Base-by-base conservation (phyloP, 2,888 invertebrate species). In the Dromius quadrimaculatus region DNA sequence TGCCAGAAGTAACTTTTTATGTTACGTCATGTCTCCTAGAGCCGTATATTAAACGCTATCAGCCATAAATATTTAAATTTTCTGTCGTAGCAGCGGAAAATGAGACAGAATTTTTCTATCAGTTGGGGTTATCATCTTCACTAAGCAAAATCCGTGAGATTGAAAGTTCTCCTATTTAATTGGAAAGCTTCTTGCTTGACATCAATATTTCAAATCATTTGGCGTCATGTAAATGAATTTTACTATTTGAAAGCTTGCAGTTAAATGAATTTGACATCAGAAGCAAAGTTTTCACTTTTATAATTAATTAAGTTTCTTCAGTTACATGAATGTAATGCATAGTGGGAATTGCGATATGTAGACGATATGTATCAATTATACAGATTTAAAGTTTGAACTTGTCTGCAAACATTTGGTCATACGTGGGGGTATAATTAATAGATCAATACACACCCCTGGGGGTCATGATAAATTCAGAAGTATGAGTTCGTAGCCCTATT, bases 41-140 rank as follows among this genome's bases (percentile, higher is more conserved):
- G 28, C 28, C 66, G 43, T 66, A 66, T 66, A 57, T 57, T 54
- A 22, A 41, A 11, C 66, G 38, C 57, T 66, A 66, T 66, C 66
- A 57, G 66, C 57, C 20, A 66, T 66, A 66, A 66, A 66, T 66
- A 66, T 66, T 66, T 66, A 66, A 66, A 66, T 66, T 66, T 57
- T 22, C 19, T 17, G 28, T 66, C 66, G 57, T 57, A 66, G 57
- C 43, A 23, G 22, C 61, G 19, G 59, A 28, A 66, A 66, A 54
- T 43, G 41, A 41, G 66, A 57, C 19, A 28, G 57, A 17, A 20
- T 54, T 66, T 66, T 66, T 32, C 63, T 63, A 63, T 66, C 57
- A 15, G 8, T 6, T 6, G 6, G 6, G 15, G 50, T 6, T 54
- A 32, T 54, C 23, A 28, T 54, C 50, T 28, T 23, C 8, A 28